Evolutionary conservation across 2,888 invertebrate genomes (phyloP).

Genomic region (Helicoverpa assulta): DNA sequence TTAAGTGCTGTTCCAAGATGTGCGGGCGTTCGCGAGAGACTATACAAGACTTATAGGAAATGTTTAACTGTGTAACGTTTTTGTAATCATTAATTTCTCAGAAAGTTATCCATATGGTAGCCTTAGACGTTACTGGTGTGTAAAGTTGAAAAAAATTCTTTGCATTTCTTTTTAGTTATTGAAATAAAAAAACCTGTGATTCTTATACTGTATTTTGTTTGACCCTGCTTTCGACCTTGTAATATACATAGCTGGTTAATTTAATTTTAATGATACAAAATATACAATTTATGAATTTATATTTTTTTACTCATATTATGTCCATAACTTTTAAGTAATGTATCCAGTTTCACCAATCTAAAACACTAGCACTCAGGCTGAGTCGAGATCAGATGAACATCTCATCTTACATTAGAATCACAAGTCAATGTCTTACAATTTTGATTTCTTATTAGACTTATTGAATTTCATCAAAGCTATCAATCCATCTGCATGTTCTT

Average conservation of each 20-base stretch:
- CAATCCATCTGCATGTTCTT: slow-evolving; percentile 71
- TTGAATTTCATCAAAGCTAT: slow-evolving; percentile 75
- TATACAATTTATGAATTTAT: slow-evolving; percentile 61
- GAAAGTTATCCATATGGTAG: slow-evolving; percentile 87
- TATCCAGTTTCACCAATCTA: slow-evolving; percentile 1
- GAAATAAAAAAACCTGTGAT: slow-evolving; percentile 90
- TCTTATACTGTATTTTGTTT: slow-evolving; percentile 81
- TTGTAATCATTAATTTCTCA: slow-evolving; percentile 88
- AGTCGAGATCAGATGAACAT: background rate
- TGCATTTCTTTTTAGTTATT: slow-evolving; percentile 89
- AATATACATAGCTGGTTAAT: slow-evolving; percentile 55
- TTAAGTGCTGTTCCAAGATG: slow-evolving; percentile 86
- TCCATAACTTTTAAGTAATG: slow-evolving; percentile 17
- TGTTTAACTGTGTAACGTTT: slow-evolving; percentile 89
- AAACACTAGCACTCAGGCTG: background rate
- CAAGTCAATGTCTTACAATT: slow-evolving; percentile 59
- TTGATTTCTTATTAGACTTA: slow-evolving; percentile 69
- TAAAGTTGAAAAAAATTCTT: slow-evolving; percentile 86
- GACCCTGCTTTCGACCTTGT: slow-evolving; percentile 47
- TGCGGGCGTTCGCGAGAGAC: slow-evolving; percentile 85
- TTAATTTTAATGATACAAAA: slow-evolving; percentile 51
- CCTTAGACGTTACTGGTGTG: slow-evolving; percentile 88
- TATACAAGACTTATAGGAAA: slow-evolving; percentile 90
- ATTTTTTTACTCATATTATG: slow-evolving; percentile 47
- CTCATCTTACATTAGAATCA: background rate